Base-by-base conservation (phyloP, 2,113 vertebrate genomes). In the Mystacornis crossleyi region DNA sequence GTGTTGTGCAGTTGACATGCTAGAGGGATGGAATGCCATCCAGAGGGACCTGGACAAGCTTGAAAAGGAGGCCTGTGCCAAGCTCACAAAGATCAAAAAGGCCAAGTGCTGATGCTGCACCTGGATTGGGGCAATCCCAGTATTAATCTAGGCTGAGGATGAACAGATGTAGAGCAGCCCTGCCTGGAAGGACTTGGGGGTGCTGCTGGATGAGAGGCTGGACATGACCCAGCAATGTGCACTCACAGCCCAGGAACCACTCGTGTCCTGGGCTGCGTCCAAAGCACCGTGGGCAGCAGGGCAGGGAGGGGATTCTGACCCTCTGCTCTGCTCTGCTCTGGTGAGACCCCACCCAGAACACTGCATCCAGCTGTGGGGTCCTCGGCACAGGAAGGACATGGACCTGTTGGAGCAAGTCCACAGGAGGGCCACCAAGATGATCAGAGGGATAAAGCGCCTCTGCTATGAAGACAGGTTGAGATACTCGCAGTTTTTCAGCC, bases 71-170 rank as follows among this genome's bases (percentile, higher is more conserved):
- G 9, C 9, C 18, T 72, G 14, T 31, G 25, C 31, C 51, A 72
- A 36, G 18, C 21, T 36, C 21, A 58, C 28, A 23, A 36, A 58
- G 21, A n/a, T 43, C 6, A 24, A 33, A 71, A 72, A 43, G 11
- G 21, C 66, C 58, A 57, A 31, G 29, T 12, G 17, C 25, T 26
- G 50, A 14, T 15, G 75, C 9, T 57, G 50, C 18, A 65, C 25
- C 21, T 10, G 50, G 5, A 6, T 18, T 3, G 4, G 9, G 9
- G 11, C 7, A 72, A 13, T 2, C 7, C 14, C 0, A 0, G 18
- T 23, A 42, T 36, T 48, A 42, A 34, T 4, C 26, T 6, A 26
- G 31, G 50, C 10, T 42, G 57, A 0, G 25, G 14, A 80, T 42
- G 17, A 45, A 38, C 8, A n/a, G 14, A 38, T 5, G 2, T 3